Evolutionary conservation across 2,113 vertebrate species (phyloP), one percentile per base, ranked within the genome.

Genomic region (Mus spicilegus): DNA sequence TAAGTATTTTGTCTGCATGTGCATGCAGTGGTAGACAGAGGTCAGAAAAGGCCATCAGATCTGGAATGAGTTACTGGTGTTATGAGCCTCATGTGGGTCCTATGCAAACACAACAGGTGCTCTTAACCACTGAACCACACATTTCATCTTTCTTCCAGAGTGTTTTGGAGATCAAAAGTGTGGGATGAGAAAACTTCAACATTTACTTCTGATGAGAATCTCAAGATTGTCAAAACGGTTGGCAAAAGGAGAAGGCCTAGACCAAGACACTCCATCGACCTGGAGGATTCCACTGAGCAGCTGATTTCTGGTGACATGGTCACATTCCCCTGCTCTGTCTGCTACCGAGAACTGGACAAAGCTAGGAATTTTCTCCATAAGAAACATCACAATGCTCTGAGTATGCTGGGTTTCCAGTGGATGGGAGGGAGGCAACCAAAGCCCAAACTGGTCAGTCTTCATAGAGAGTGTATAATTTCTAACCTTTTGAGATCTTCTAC

Each of bases 301-400:
- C 4, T 67, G 56, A 54, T 19, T 0, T 0, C 1, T 3, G 39
- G 46, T 6, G 70, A 95, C 3, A 0, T 0, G 2, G 30, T 97
- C 95, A 96, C 95, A 3, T 10, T 98, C 77, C 92, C 97, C 51
- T 98, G 98, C 58, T 98, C 97, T 39, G 13, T 69, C 0, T 98
- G 98, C 92, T 63, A 97, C 16, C 33, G 82, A 12, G 77, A 87
- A 69, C 73, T 97, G 51, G 4, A 51, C 1, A 67, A 86, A 2
- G 1, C 46, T 11, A 20, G 19, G 7, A 22, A 93, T 89, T 96
- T 97, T 80, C 1, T 82, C 75, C 98, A 99, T 78, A 98, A 98
- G 81, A 98, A 95, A 77, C 28, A 81, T 1, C 98, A 98, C 24
- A 87, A 42, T 81, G 98, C 98, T 49, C 81, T 97, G 86, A 92